phyloP scores from a whole-genome alignment of 2,113 vertebrate species.

The Otus sunia region DNA sequence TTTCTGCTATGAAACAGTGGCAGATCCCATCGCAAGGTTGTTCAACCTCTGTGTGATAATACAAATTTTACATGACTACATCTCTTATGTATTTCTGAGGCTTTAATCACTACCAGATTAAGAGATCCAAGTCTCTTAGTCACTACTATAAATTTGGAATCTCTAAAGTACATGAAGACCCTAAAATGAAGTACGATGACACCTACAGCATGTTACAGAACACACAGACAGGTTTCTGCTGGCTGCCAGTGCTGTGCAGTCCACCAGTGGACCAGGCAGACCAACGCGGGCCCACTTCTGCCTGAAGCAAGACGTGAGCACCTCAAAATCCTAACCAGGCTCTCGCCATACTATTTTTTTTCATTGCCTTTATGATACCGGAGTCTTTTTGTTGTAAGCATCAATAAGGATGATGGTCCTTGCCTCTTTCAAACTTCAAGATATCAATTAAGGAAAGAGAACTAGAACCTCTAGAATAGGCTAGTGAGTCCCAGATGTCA shows the following conservation, averaged over 20 bases:
- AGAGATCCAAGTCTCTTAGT: neutral
- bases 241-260: neutral
- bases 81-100: neutral
- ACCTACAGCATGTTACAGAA: neutral
- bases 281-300: rapidly evolving
- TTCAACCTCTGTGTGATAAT: neutral
- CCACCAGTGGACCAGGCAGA: neutral
- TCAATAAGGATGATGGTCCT: neutral
- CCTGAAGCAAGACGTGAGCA: neutral
- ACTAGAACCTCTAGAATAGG: neutral
- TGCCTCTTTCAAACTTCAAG: neutral
- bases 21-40: neutral
- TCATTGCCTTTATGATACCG: neutral
- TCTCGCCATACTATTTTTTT: neutral
- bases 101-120: neutral
- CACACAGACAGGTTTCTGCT: neutral
- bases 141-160: neutral
- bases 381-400: neutral
- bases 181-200: neutral
- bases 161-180: neutral
- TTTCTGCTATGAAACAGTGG: neutral
- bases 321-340: neutral
- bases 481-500: neutral
- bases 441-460: neutral
- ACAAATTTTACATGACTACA: neutral